These are phyloP conservation scores for Pterocles burchelli DNA, from an alignment of 2,113 vertebrate genomes.

Conservation along the genomic window DNA sequence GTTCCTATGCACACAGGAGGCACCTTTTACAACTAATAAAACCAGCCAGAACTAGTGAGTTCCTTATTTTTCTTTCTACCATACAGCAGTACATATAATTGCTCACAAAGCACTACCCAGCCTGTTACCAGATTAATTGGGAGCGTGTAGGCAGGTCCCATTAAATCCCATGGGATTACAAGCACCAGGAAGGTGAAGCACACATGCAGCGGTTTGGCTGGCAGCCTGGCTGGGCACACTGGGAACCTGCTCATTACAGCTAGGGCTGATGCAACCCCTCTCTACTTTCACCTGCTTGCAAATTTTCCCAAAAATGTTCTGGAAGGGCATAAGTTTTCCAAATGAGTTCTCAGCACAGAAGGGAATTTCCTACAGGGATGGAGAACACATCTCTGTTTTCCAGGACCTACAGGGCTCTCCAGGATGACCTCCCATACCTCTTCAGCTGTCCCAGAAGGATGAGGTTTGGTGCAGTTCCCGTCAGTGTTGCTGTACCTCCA, in stretches of 20 bases:
- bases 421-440: conserved; percentile 73
- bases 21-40: neutral
- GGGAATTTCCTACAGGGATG: neutral
- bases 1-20: neutral
- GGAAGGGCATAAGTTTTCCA: neutral
- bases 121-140: neutral
- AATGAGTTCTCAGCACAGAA: neutral
- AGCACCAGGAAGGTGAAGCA: neutral
- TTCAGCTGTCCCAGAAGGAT: conserved; percentile 95
- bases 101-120: neutral
- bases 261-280: neutral
- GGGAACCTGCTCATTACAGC: neutral
- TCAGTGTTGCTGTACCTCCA: conserved; percentile 92
- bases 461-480: conserved; percentile 93
- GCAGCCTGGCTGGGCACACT: neutral
- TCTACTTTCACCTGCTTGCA: neutral
- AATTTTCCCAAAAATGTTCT: neutral
- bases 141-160: neutral
- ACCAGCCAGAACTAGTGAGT: neutral
- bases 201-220: neutral
- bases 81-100: neutral
- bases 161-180: neutral
- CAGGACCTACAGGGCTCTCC: neutral
- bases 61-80: neutral
- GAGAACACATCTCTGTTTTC: neutral